Conservation (phyloP, 30 jellyfish, hydroid and myxozoan genomes). For the Turritopsis dohrnii region DNA sequence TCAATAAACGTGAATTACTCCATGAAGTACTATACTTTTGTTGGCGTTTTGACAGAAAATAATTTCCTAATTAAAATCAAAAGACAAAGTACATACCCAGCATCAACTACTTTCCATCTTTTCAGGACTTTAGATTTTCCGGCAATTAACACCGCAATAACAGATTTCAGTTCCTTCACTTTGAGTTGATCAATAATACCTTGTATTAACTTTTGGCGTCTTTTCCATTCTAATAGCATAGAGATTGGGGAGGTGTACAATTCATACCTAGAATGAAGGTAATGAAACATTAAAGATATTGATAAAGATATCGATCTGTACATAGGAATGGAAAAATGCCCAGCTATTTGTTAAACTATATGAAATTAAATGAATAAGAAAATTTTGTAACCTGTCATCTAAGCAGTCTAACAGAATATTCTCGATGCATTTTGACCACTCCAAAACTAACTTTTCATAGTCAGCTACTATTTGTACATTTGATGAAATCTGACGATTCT, state of each 20-base stretch:
- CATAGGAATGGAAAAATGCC: no score
- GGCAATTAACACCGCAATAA: constrained; percentile 53
- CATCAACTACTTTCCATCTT: constrained; percentile 73
- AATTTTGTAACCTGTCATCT: constrained; percentile 56
- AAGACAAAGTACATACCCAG: constrained; percentile 34
- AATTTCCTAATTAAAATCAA: not conserved
- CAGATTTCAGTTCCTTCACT: constrained; percentile 65
- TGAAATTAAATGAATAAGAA: not conserved
- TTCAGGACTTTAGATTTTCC: constrained; percentile 72
- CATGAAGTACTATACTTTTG: no score
- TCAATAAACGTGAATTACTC: no score
- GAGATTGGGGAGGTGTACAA: constrained; percentile 56
- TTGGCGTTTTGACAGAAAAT: no score
- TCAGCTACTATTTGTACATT: constrained; percentile 46
- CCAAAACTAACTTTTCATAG: constrained; percentile 55
- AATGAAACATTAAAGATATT: no score
- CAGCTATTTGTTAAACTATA: not conserved
- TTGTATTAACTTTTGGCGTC: constrained; percentile 45
- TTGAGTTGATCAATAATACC: constrained; percentile 68
- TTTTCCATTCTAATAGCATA: constrained; percentile 55
- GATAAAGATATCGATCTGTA: no score
- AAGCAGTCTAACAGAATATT: constrained; percentile 44
- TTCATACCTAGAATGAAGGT: constrained; percentile 45
- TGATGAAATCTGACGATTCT: constrained; percentile 42
- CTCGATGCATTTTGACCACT: constrained; percentile 72